phyloP scores from a whole-genome alignment of 2,797 vertebrate genomes.

The Chloroceryle amazona region DNA sequence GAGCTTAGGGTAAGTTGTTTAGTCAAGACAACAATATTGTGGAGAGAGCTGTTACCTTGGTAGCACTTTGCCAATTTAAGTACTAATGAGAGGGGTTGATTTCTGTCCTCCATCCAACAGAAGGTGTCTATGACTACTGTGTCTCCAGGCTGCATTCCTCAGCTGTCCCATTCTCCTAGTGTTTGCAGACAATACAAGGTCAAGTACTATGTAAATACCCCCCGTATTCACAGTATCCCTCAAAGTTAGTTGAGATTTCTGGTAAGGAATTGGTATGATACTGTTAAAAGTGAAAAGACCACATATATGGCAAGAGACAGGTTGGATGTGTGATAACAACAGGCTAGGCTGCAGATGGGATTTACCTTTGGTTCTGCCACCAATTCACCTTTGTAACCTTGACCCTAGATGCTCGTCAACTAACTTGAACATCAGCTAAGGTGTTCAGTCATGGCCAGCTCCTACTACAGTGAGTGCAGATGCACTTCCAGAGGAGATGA shows the following conservation, averaged over 20 bases:
- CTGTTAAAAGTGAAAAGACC: accelerated
- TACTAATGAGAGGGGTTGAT: background rate
- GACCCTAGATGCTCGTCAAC: background rate
- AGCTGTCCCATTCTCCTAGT: background rate
- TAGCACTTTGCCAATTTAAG: conserved; percentile 25
- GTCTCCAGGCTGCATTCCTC: background rate
- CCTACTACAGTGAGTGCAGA: accelerated
- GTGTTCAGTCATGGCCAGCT: background rate
- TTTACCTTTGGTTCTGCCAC: background rate
- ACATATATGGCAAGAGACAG: accelerated
- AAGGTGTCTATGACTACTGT: background rate
- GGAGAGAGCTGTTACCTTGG: conserved; percentile 59
- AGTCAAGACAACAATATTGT: conserved; percentile 61
- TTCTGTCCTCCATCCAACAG: background rate
- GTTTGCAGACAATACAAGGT: background rate
- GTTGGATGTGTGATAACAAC: background rate
- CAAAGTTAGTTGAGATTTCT: background rate
- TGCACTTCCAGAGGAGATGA: background rate
- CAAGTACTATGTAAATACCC: accelerated
- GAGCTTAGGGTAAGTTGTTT: conserved; percentile 24
- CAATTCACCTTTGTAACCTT: background rate
- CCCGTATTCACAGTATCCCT: accelerated
- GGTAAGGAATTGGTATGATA: background rate
- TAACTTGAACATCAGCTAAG: background rate
- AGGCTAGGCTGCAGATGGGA: background rate